Conservation (phyloP, 2,888 invertebrate genomes). For the Caenorhabditis sp. region DNA sequence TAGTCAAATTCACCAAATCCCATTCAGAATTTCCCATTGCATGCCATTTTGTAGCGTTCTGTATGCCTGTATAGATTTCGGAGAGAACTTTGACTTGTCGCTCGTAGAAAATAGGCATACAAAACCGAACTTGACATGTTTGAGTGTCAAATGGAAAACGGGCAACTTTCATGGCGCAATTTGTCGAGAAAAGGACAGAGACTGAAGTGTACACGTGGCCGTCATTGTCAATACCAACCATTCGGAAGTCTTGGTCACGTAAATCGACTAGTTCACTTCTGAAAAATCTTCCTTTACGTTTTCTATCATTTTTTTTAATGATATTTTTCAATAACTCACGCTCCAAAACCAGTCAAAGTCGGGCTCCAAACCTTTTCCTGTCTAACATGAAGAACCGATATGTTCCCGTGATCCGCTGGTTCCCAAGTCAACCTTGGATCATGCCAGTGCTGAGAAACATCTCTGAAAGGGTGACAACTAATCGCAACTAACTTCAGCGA, state of each 20-base stretch:
- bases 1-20: slow-evolving; percentile 24
- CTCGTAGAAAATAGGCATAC: slow-evolving; percentile 20
- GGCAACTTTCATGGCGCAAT: slow-evolving; percentile 35
- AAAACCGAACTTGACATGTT: slow-evolving; percentile 29
- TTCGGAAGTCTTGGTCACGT: slow-evolving; percentile 31
- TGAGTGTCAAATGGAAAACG: slow-evolving; percentile 49
- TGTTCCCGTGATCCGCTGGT: background rate
- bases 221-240: slow-evolving; percentile 2
- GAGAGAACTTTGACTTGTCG: slow-evolving; percentile 7
- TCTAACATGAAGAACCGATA: slow-evolving; percentile 19
- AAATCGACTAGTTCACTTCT: slow-evolving; percentile 45
- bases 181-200: slow-evolving; percentile 12
- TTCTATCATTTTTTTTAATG: too few species aligned
- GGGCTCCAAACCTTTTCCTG: slow-evolving; percentile 39
- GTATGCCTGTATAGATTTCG: slow-evolving; percentile 26
- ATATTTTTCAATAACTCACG: too few species aligned
- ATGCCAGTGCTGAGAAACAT: slow-evolving; percentile 33
- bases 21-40: slow-evolving; percentile 57
- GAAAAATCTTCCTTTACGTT: too few species aligned
- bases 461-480: background rate
- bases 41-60: slow-evolving; percentile 3
- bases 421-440: slow-evolving; percentile 41
- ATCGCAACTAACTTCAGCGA: slow-evolving; percentile 31
- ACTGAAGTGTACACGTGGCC: slow-evolving; percentile 11
- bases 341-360: slow-evolving; percentile 23